A percentile compares a stretch with the other conserved stretches of the same genome.
phyloP scores from a whole-genome alignment of 2,888 invertebrate genomes.

The Leucania comma region DNA sequence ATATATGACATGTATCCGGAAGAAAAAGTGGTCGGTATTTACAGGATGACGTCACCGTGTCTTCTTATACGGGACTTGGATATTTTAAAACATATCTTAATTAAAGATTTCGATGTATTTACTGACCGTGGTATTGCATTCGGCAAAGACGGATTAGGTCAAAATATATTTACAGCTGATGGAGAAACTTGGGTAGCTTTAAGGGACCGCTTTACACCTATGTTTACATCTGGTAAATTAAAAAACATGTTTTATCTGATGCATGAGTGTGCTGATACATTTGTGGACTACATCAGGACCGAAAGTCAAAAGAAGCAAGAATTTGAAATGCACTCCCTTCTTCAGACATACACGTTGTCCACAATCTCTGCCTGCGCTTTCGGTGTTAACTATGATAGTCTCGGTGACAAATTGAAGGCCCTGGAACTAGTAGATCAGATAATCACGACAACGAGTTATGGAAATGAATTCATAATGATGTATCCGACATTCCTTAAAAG shows the following conservation, averaged over 20 bases:
- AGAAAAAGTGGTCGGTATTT: slow-evolving; percentile 78
- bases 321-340: slow-evolving; percentile 64
- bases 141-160: slow-evolving; percentile 72
- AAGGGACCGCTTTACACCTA: slow-evolving; percentile 73
- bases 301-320: slow-evolving; percentile 58
- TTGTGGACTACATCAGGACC: slow-evolving; percentile 63
- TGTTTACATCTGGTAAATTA: slow-evolving; percentile 79
- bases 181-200: slow-evolving; percentile 75
- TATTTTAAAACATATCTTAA: slow-evolving; percentile 75
- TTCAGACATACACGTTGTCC: slow-evolving; percentile 71
- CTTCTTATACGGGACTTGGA: slow-evolving; percentile 78
- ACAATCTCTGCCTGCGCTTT: slow-evolving; percentile 73
- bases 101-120: slow-evolving; percentile 79
- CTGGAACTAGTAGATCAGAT: slow-evolving; percentile 57
- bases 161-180: slow-evolving; percentile 76
- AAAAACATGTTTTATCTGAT: slow-evolving; percentile 78
- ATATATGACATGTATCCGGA: slow-evolving; percentile 66
- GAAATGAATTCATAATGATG: slow-evolving; percentile 70
- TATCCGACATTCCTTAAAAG: slow-evolving; percentile 72
- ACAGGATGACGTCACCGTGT: slow-evolving; percentile 73
- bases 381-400: slow-evolving; percentile 70
- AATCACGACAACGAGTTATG: slow-evolving; percentile 48
- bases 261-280: slow-evolving; percentile 69
- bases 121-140: slow-evolving; percentile 74
- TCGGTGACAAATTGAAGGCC: slow-evolving; percentile 50